Evolutionary conservation across 2,113 vertebrate species (phyloP).

Genomic region (Tachysurus fulvidraco): DNA sequence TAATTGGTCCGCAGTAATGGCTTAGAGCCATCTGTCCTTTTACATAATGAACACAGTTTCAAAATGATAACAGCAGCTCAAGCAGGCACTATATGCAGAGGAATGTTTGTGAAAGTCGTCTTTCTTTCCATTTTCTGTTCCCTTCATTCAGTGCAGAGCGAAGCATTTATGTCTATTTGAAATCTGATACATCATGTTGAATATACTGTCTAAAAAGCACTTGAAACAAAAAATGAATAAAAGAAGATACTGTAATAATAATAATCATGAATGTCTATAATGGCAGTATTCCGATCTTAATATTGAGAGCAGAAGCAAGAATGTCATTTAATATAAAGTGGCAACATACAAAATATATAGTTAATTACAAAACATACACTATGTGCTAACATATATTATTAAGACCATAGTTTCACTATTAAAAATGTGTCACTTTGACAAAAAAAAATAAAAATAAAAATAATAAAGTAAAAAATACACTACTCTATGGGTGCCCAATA

Average conservation of each 20-base stretch:
- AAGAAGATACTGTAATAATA: constrained; percentile 67
- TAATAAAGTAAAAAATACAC: constrained; percentile 69
- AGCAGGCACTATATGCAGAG: constrained; percentile 37
- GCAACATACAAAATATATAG: constrained; percentile 86
- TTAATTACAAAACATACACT: constrained; percentile 80
- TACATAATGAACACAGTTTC: constrained; percentile 31
- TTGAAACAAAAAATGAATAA: constrained; percentile 42
- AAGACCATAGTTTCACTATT: constrained; percentile 84
- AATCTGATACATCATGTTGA: constrained; percentile 26
- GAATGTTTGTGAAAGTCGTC: constrained; percentile 31
- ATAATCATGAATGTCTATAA: constrained; percentile 61
- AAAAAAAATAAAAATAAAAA: constrained; percentile 57
- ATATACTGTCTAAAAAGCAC: constrained; percentile 41
- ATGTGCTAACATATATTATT: constrained; percentile 90
- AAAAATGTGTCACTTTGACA: constrained; percentile 75
- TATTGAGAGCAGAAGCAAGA: constrained; percentile 69
- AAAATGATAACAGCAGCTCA: constrained; percentile 10
- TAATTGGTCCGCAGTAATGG: constrained; percentile 39
- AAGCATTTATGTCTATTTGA: constrained; percentile 23
- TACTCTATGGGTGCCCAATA: constrained; percentile 86
- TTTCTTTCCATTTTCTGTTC: constrained; percentile 29
- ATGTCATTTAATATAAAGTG: constrained; percentile 79
- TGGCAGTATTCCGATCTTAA: constrained; percentile 54
- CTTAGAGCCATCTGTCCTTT: constrained; percentile 39
- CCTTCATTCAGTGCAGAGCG: constrained; percentile 38